These are phyloP conservation scores for Rhombomys opimus DNA, from an alignment of 2,113 vertebrate species.

Conservation along the genomic window DNA sequence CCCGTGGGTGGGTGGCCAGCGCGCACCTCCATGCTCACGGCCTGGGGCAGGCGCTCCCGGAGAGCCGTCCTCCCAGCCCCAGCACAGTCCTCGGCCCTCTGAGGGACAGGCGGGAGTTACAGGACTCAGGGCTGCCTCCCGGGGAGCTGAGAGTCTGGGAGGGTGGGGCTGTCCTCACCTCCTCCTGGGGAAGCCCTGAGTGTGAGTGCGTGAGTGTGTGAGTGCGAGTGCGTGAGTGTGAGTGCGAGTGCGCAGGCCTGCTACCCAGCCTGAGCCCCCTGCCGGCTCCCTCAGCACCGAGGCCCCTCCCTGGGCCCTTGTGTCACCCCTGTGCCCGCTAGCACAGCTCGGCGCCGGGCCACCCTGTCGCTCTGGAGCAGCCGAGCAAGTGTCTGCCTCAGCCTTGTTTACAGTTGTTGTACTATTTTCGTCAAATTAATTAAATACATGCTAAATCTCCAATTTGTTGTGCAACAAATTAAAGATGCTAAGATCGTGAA, in stretches of 20 bases:
- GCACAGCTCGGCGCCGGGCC: accelerated
- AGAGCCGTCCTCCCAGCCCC: neutral
- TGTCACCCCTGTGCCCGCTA: too few species aligned
- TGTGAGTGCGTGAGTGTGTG: neutral
- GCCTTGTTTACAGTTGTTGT: conserved; percentile 77
- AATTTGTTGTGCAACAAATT: conserved; percentile 74
- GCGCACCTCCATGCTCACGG: too few species aligned
- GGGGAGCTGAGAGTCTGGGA: neutral
- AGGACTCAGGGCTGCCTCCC: neutral
- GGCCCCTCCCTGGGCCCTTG: too few species aligned
- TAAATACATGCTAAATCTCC: conserved; percentile 80
- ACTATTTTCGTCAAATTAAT: conserved; percentile 82
- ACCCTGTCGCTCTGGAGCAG: neutral
- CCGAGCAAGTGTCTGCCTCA: neutral
- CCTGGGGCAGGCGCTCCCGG: too few species aligned
- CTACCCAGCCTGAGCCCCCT: neutral
- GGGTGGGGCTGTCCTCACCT: neutral
- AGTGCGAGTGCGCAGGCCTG: neutral
- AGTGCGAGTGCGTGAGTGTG: neutral
- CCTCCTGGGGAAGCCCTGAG: accelerated
- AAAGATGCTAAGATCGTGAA: conserved; percentile 70
- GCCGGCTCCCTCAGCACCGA: too few species aligned
- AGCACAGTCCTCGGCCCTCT: neutral
- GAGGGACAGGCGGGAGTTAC: neutral
- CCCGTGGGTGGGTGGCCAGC: neutral